phyloP scores from a whole-genome alignment of 2,113 vertebrate species.

The Rattus rattus region DNA sequence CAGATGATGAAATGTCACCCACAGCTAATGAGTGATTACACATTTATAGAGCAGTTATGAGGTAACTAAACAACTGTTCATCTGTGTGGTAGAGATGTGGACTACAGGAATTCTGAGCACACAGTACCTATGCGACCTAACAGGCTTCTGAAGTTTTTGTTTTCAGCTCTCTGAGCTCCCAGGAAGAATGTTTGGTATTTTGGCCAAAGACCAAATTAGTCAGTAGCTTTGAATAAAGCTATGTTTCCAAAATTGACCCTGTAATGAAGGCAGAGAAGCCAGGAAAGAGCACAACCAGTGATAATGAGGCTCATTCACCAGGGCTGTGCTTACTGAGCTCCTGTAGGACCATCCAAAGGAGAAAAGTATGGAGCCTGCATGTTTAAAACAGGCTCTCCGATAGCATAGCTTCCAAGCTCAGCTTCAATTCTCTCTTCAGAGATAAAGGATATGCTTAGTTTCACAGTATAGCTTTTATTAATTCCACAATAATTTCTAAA shows the following conservation, averaged over 20 bases:
- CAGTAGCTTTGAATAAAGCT: constrained; percentile 56
- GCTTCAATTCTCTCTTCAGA: neutral
- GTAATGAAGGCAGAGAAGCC: constrained; percentile 20
- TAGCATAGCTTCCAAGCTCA: neutral
- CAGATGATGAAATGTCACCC: constrained; percentile 29
- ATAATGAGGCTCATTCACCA: constrained; percentile 51
- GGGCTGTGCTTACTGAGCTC: neutral
- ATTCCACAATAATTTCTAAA: neutral
- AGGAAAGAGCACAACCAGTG: neutral
- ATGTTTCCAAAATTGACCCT: constrained; percentile 41
- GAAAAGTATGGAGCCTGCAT: neutral
- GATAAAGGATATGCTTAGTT: neutral
- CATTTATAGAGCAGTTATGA: neutral
- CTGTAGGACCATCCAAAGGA: neutral
- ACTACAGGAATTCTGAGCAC: neutral
- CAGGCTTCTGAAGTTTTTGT: neutral
- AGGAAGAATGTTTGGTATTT: constrained; percentile 57
- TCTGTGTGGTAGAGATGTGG: constrained; percentile 44
- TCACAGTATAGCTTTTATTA: neutral
- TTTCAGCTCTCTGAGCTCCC: neutral
- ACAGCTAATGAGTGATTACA: neutral
- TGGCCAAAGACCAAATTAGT: constrained; percentile 54
- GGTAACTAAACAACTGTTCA: neutral
- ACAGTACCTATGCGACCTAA: neutral
- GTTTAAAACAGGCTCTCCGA: neutral